These are phyloP conservation scores for Caenorhabditis sinica DNA, from an alignment of 2,888 invertebrate genomes.

Conservation along the genomic window DNA sequence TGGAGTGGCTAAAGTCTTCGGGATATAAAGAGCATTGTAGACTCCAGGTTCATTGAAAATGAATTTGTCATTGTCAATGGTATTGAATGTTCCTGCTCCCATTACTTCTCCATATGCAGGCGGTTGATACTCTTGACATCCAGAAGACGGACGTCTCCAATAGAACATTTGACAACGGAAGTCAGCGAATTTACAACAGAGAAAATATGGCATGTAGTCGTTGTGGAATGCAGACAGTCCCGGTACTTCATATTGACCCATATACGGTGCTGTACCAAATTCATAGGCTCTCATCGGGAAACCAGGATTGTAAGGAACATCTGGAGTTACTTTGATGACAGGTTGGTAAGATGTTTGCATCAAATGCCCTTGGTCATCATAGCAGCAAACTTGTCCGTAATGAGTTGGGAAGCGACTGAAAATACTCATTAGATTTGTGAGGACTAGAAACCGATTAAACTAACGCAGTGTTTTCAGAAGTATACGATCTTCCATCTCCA, in stretches of 20 bases:
- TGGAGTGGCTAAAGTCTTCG: constrained; percentile 76
- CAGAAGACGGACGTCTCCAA: constrained; percentile 92
- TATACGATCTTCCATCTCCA: constrained; percentile 73
- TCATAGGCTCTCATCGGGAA: constrained; percentile 86
- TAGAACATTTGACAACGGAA: constrained; percentile 96
- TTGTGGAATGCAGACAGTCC: constrained; percentile 96
- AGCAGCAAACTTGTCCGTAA: constrained; percentile 96
- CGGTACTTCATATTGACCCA: constrained; percentile 95
- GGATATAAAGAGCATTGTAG: constrained; percentile 89
- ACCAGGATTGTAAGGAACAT: constrained; percentile 82
- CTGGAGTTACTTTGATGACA: constrained; percentile 82
- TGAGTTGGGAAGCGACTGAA: constrained; percentile 82
- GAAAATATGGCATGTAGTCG: constrained; percentile 94
- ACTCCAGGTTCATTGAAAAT: constrained; percentile 97
- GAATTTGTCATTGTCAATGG: constrained; percentile 93
- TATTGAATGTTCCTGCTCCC: constrained; percentile 95
- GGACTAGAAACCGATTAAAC: constrained; percentile 5
- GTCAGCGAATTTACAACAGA: constrained; percentile 95
- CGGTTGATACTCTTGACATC: constrained; percentile 96
- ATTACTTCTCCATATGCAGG: constrained; percentile 92
- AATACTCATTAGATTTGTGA: not conserved
- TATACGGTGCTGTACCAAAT: constrained; percentile 93
- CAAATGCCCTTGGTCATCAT: constrained; percentile 92
- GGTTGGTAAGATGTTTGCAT: constrained; percentile 96
- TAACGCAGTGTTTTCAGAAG: constrained; percentile 71